Conservation (phyloP, 2,797 vertebrate genomes). For the Antennarius maculatus region DNA sequence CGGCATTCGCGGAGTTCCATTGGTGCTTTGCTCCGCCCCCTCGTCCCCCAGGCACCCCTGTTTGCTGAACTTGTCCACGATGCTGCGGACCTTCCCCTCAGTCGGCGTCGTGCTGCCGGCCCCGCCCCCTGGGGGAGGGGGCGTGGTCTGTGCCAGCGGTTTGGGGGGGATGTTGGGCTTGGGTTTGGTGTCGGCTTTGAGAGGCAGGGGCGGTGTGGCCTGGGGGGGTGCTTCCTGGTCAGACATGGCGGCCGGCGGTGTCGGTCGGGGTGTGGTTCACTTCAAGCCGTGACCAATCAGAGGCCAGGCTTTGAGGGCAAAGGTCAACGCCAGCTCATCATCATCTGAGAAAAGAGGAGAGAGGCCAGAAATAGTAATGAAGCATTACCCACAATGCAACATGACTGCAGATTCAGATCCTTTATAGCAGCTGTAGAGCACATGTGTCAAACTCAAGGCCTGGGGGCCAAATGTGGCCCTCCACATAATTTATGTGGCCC, state of each 20-base stretch:
- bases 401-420: too few species aligned
- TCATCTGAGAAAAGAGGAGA: conserved; percentile 47
- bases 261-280: conserved; percentile 12
- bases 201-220: conserved; percentile 12
- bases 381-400: too few species aligned
- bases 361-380: background rate
- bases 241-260: conserved; percentile 70
- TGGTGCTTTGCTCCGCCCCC: conserved; percentile 6
- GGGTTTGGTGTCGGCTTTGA: conserved; percentile 61
- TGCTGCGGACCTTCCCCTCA: conserved; percentile 77
- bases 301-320: conserved; percentile 55
- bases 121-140: conserved; percentile 29
- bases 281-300: conserved; percentile 49
- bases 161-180: conserved; percentile 68
- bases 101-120: background rate
- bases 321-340: conserved; percentile 52
- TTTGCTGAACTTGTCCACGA: conserved; percentile 76
- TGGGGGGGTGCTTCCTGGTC: conserved; percentile 46
- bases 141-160: conserved; percentile 15
- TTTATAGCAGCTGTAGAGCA: too few species aligned
- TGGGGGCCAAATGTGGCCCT: too few species aligned
- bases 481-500: too few species aligned
- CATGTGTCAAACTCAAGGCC: too few species aligned
- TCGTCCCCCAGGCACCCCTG: conserved; percentile 17
- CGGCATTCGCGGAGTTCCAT: background rate